Conservation (phyloP, 2,797 vertebrate species). For the Tapirus indicus region DNA sequence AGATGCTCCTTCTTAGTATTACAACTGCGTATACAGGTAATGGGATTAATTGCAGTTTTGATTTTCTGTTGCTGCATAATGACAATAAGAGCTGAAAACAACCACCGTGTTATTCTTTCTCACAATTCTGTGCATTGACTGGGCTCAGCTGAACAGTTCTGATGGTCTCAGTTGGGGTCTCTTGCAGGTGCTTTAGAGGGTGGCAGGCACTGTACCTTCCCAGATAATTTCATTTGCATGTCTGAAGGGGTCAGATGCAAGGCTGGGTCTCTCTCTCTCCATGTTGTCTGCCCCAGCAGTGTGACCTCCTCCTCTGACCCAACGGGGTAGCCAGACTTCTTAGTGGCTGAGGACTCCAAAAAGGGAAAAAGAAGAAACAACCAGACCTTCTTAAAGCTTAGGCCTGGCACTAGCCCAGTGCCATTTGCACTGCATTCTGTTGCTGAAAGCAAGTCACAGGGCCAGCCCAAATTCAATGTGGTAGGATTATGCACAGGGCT, state of each 20-base stretch:
- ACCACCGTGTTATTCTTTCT: rapidly evolving
- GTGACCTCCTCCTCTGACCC: background rate
- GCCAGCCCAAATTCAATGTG: background rate
- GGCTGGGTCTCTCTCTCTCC: background rate
- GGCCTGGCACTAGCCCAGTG: background rate
- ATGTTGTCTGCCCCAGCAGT: background rate
- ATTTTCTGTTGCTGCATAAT: rapidly evolving
- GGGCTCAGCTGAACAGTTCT: background rate
- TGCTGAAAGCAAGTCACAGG: background rate
- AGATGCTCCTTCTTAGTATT: slow-evolving; percentile 96
- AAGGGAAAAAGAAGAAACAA: background rate
- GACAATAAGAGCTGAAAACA: background rate
- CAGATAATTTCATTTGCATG: background rate
- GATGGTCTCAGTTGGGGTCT: background rate
- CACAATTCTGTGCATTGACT: background rate
- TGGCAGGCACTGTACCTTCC: background rate
- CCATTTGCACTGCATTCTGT: background rate
- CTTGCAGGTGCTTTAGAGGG: background rate
- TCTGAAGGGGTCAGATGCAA: background rate
- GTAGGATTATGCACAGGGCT: background rate
- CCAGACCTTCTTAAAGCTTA: background rate
- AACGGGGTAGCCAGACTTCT: background rate
- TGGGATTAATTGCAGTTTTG: background rate
- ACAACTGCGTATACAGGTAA: slow-evolving; percentile 97
- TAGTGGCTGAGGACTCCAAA: background rate